These are phyloP conservation scores for Aphrophora alni DNA, from an alignment of 2,888 invertebrate species.

Conservation along the genomic window DNA sequence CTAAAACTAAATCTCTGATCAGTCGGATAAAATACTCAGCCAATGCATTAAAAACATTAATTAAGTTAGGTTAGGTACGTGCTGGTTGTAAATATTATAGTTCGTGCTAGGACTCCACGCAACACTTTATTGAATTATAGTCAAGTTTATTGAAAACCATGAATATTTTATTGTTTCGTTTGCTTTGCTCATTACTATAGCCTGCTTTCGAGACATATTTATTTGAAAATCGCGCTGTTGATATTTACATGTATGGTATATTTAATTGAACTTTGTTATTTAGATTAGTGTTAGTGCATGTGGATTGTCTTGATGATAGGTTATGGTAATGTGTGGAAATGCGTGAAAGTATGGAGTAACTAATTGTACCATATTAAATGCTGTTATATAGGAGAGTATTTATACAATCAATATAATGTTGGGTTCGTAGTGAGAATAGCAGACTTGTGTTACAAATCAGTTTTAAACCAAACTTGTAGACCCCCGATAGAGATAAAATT, in stretches of 20 bases:
- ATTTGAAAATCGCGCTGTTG: neutral
- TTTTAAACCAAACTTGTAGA: no score
- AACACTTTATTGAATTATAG: neutral
- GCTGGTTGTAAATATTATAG: neutral
- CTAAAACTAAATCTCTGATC: neutral
- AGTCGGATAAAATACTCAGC: neutral
- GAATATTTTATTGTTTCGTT: neutral
- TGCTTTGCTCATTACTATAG: neutral
- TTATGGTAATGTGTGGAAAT: neutral
- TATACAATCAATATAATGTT: no score
- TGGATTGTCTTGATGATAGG: constrained; percentile 6
- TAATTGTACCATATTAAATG: no score
- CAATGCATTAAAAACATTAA: constrained; percentile 2
- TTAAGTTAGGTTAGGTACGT: constrained; percentile 6
- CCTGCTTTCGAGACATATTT: neutral
- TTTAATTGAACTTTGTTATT: neutral
- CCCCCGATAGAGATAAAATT: no score
- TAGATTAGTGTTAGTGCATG: neutral
- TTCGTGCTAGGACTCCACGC: neutral
- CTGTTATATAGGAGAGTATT: no score
- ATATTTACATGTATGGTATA: neutral
- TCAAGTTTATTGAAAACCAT: neutral
- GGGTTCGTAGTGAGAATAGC: no score
- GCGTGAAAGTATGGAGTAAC: neutral
- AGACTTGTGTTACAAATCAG: no score